Evolutionary conservation across 2,113 vertebrate genomes (phyloP), one percentile per base, ranked within the genome.

Genomic region (Sinocyclocheilus grahami): DNA sequence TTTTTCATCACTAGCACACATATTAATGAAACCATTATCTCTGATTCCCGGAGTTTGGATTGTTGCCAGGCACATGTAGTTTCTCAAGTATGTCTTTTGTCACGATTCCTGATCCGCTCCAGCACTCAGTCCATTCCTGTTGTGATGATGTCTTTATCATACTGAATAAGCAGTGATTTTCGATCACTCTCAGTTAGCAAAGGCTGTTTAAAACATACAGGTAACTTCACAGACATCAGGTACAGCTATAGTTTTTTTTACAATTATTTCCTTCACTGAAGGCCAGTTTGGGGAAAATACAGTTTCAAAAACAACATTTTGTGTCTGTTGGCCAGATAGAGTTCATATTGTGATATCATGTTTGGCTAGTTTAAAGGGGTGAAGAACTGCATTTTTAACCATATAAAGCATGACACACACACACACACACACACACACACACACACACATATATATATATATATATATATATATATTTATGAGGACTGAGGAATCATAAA

Each of bases 141-240:
- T 46, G n/a, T 20, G 16, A 55, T 81, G 86, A 85, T 87, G 27
- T 81, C 58, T 87, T 87, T 81, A 81, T 67, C 86, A 87, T 8
- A 22, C 67, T 72, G 33, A 37, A 22, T n/a, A 22, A 62, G 58
- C 20, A 62, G 3, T n/a, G 58, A 3, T 62, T 62, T 4, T 55
- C 60, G 78, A 53, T 22, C 76, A 51, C 75, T 46, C 46, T 72
- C 75, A n/a, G 9, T 72, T 63, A n/a, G 72, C 14, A 24, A 76
- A 46, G 6, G 72, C 72, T 27, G 18, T 72, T 85, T 85, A 74
- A 46, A 81, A 81, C 85, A 74, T 39, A 62, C 27, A 55, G 53
- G 20, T 71, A n/a, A 85, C 27, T 2, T 30, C 24, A 16, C 65
- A 69, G 8, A 69, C 27, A 33, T 37, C 67, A 71, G 67, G 7